These are phyloP conservation scores for Neuroscelio doddi DNA, from an alignment of 2,888 invertebrate genomes.

Conservation along the genomic window DNA sequence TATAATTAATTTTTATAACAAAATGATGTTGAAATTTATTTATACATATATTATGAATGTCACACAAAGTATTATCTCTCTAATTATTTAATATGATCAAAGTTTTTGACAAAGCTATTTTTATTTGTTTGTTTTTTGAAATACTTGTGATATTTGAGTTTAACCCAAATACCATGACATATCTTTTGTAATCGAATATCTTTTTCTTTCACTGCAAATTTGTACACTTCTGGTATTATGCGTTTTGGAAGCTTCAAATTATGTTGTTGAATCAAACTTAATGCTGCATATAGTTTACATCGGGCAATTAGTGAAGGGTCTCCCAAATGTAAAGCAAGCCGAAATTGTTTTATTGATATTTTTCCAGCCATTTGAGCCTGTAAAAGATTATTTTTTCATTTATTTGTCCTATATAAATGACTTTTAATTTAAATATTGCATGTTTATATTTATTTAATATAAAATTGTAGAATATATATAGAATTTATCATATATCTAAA, in stretches of 20 bases:
- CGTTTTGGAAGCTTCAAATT: constrained; percentile 77
- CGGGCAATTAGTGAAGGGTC: constrained; percentile 87
- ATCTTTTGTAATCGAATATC: constrained; percentile 83
- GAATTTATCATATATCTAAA: too few relatives aligned
- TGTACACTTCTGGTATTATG: constrained; percentile 77
- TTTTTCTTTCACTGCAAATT: constrained; percentile 70
- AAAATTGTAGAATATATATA: too few relatives aligned
- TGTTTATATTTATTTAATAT: too few relatives aligned
- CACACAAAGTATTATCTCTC: too few relatives aligned
- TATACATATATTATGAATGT: too few relatives aligned
- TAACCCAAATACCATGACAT: constrained; percentile 92
- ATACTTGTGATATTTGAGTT: constrained; percentile 77
- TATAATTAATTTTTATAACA: too few relatives aligned
- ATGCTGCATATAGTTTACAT: constrained; percentile 89
- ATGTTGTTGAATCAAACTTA: constrained; percentile 90
- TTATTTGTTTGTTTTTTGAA: constrained; percentile 12
- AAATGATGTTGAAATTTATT: too few relatives aligned
- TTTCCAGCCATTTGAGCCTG: constrained; percentile 91
- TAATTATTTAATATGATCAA: too few relatives aligned
- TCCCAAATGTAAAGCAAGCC: constrained; percentile 84
- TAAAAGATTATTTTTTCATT: constrained; percentile 51
- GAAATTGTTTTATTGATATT: constrained; percentile 89
- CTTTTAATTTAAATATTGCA: too few relatives aligned
- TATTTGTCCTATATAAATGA: too few relatives aligned
- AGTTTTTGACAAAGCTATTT: too few relatives aligned